Evolutionary conservation across 2,888 invertebrate genomes (phyloP), one percentile per base, ranked within the genome.

Genomic region (Diarsia rubi): DNA sequence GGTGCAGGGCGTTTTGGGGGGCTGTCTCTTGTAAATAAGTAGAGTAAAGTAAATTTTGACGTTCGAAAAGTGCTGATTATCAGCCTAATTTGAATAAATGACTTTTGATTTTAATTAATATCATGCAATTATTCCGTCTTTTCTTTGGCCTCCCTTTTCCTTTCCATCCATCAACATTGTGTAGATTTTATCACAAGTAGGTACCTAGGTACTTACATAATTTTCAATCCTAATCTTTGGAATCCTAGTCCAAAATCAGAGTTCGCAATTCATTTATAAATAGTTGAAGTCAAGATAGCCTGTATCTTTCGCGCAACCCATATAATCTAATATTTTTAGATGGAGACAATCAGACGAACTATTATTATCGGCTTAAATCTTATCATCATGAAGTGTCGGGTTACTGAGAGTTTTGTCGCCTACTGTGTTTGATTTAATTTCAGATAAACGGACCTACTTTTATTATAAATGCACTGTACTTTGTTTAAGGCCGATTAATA

Each of bases 241-340:
- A 47, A 57, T 57, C 45, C 42, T 57, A 59, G 12, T 21, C 57
- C 14, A 11, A 54, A 75, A 65, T 49, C 52, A 54, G 16, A 37
- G 37, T 6, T 54, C 37, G 21, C 2, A 57, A 12, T 63, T 62
- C 52, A 45, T 72, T 49, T 49, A 60, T 60, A 57, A 27, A 27
- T 27, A 71, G 42, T 44, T 21, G 27, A 21, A 54, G 27, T 27
- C 37, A 73, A 65, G 65, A 74, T 73, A 57, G 14, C 3, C 2
- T 57, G 12, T 27, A 52, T 62, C 37, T 3, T 44, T 24, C 8
- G 21, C 8, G 24, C 4, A 37, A 31, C 24, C 16, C 37, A 42
- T 12, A 0, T 24, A 31, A 60, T 60, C 9, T 60, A 59, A 64
- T 74, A 49, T 64, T 65, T 57, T 59, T n/a, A 31, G n/a, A 63